Evolutionary conservation across 2,113 vertebrate species (phyloP), one percentile per base, ranked within the genome.

Genomic region (Syrrhaptes paradoxus): DNA sequence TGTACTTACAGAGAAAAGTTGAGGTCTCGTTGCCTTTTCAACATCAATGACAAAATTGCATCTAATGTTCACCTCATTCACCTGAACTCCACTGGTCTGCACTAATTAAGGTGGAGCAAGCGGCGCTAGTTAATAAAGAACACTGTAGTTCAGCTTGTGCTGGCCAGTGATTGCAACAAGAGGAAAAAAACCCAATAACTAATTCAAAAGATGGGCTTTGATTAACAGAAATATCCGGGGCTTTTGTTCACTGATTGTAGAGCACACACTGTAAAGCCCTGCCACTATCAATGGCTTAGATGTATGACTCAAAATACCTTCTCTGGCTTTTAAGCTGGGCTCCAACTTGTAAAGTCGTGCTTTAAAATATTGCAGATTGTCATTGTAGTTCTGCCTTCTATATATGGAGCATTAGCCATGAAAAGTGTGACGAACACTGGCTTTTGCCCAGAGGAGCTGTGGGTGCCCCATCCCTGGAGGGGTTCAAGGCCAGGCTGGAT

Each of bases 91-190:
- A 97, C 91, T 94, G 95, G 83, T 94, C 77, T 89, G 78, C 81
- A 87, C 95, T 97, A 95, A 96, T 96, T 95, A 91, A 87, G 85
- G 89, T 48, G 85, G 94, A 97, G 89, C 95, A 94, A 97, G 92
- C 92, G 22, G 91, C 36, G 91, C 65, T 5, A 6, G 55, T 43
- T 78, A 87, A 85, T 87, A 89, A 92, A 63, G 80, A 91, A 89
- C 87, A 41, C 87, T 31, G 58, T 58, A 86, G 94, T 94, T 94
- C 94, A 67, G 71, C 89, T 92, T 93, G 66, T 91, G 87, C 91
- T 85, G 77, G 93, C 65, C 94, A 85, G 74, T 75, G 87, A 84
- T 91, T 91, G 93, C 16, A 21, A 86, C 81, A 90, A 78, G 96
- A 93, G 75, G 55, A 71, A 85, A 41, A 10, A 94, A 90, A 71